Base-by-base conservation (phyloP, 2,888 invertebrate genomes). In the Dolomedes plantarius region DNA sequence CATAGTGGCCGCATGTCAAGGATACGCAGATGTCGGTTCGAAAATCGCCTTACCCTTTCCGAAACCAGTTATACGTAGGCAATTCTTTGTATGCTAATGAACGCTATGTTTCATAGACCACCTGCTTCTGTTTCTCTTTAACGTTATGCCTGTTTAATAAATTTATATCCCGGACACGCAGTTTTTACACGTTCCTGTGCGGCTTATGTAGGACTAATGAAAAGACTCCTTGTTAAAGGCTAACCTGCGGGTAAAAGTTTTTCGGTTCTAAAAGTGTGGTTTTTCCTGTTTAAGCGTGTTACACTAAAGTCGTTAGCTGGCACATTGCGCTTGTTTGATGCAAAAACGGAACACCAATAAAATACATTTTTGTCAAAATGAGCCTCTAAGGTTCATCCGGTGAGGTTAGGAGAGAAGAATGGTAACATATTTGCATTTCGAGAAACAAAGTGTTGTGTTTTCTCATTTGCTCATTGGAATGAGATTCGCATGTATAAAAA, bases 71-170 rank as follows among this genome's bases (percentile, higher is more conserved):
- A 72, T 46, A 56, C 32, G 68, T 67, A 50, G 69, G 41, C 41
- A 72, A 79, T 71, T 80, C 67, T 81, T 75, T 75, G 68, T 81
- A 81, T 81, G 81, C 56, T 81, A 81, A 81, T 81, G 46, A n/a
- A 41, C 56, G 69, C 75, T 29, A 36, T 31, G 69, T 31, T 31
- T 67, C 81, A 81, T 81, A 81, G 81, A 41, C 81, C 81, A 81
- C 81, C 81, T 81, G 81, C 81, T 56, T 67, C 28, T 28, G 41
- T 32, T 69, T 39, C 36, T 67, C 32, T 46, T 31, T 73, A 39
- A 46, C 73, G 75, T 80, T 50, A 74, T 69, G 62, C 75, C 75
- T 56, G 41, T 65, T 74, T 75, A 67, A 64, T 62, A 68, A 81
- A 81, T 74, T 81, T 81, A 81, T 75, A 64, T 69, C 81, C 81